Percentiles rank a stretch among this genome's conserved stretches.
Evolutionary conservation across 2,797 vertebrate genomes (phyloP).

Genomic region (Dermochelys coriacea): DNA sequence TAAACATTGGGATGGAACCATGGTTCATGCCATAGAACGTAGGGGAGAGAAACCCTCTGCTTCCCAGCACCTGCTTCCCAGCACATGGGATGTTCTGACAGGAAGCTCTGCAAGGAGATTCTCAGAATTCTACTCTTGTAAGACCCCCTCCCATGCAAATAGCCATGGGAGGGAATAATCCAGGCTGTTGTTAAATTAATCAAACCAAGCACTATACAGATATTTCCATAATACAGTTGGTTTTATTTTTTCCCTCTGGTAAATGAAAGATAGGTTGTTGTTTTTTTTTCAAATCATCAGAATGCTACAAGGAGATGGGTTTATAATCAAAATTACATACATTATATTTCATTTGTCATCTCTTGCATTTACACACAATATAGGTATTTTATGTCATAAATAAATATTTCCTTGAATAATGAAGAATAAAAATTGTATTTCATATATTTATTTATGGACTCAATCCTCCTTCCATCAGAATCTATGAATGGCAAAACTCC

Average conservation of each 20-base stretch:
- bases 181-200: neutral
- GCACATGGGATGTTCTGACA: neutral
- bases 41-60: neutral
- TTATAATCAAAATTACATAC: neutral
- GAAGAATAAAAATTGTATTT: slow-evolving; percentile 40
- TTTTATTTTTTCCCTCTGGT: neutral
- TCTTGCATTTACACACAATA: slow-evolving; percentile 13
- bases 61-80: neutral
- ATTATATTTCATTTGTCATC: neutral
- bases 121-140: neutral
- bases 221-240: neutral
- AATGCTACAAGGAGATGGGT: neutral
- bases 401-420: slow-evolving; percentile 29
- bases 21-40: neutral
- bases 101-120: neutral
- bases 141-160: neutral
- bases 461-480: slow-evolving; percentile 33
- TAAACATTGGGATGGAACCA: neutral
- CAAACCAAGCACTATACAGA: neutral
- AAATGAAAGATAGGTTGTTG: neutral
- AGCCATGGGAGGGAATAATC: neutral
- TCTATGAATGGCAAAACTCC: slow-evolving; percentile 46
- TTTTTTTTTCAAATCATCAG: rapidly evolving
- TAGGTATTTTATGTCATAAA: slow-evolving; percentile 45
- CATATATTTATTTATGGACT: slow-evolving; percentile 55